A percentile compares a stretch with the other conserved stretches of the same genome.
Conservation (phyloP, 92 coral and sea anemone genomes). For the Isaurus tuberculatus region DNA sequence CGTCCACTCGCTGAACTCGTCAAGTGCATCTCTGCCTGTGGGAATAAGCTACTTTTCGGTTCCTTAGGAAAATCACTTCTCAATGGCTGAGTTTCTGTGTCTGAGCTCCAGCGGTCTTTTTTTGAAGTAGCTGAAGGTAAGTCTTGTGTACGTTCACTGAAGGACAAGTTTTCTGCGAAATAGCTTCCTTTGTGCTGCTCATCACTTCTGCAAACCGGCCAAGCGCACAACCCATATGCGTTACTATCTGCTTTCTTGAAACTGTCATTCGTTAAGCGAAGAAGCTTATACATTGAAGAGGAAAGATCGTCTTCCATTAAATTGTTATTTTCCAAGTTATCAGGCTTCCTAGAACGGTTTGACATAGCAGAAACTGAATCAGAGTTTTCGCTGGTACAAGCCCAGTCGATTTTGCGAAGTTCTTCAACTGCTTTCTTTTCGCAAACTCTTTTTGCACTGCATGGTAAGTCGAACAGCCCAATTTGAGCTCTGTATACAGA, state of each 20-base stretch:
- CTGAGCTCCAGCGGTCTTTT: constrained; percentile 30
- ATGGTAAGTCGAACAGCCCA: constrained; percentile 40
- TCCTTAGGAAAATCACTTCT: constrained; percentile 18
- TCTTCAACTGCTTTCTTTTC: constrained; percentile 27
- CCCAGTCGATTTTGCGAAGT: constrained; percentile 40
- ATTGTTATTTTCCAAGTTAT: constrained; percentile 6
- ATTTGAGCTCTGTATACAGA: constrained; percentile 43
- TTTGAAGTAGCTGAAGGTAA: background rate
- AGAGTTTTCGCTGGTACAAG: background rate
- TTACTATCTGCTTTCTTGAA: background rate
- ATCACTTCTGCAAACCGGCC: constrained; percentile 71
- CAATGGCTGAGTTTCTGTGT: constrained; percentile 1
- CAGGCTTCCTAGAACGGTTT: background rate
- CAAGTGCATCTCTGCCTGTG: background rate
- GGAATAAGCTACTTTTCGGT: background rate
- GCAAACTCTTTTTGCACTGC: constrained; percentile 23
- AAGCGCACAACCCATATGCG: constrained; percentile 43
- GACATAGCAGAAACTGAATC: constrained; percentile 5
- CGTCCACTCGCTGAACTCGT: background rate
- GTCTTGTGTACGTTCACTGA: constrained; percentile 15
- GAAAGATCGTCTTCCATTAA: constrained; percentile 7
- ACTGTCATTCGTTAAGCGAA: constrained; percentile 13
- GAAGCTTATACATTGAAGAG: constrained; percentile 32
- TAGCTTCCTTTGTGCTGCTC: constrained; percentile 64
- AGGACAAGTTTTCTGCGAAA: constrained; percentile 16